Percentiles rank a stretch among this genome's conserved stretches.
These are phyloP conservation scores for Toxotes lorentzi DNA, from an alignment of 2,797 vertebrate species.

Conservation along the genomic window DNA sequence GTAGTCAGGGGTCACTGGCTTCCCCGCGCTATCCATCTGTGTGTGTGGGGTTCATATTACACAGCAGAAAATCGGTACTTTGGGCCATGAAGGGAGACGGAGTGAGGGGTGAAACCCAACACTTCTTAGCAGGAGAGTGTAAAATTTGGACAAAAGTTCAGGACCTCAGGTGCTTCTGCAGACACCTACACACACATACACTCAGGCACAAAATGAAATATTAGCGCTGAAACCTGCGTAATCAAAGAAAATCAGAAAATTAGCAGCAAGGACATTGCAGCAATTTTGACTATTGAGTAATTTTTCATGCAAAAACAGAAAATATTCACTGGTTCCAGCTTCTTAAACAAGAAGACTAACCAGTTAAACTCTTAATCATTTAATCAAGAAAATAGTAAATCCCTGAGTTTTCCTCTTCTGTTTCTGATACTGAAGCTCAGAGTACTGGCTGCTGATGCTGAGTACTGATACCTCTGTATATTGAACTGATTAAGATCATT, in stretches of 20 bases:
- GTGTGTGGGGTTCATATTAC: conserved; percentile 67
- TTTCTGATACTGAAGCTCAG: neutral
- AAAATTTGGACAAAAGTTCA: conserved; percentile 32
- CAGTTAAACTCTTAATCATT: neutral
- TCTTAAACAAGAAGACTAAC: neutral
- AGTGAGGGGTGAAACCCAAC: conserved; percentile 61
- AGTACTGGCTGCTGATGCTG: neutral
- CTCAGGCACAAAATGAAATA: neutral
- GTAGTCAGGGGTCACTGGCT: conserved; percentile 63
- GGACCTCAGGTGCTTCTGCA: neutral
- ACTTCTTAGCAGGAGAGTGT: conserved; percentile 40
- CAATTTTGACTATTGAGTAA: too few species aligned
- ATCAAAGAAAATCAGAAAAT: neutral
- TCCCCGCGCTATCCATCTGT: conserved; percentile 37
- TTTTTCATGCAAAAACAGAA: neutral
- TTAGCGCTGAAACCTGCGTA: neutral
- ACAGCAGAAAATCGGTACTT: conserved; percentile 62
- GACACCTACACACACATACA: neutral
- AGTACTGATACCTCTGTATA: neutral
- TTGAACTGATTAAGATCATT: neutral
- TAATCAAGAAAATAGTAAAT: neutral
- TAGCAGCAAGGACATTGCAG: too few species aligned
- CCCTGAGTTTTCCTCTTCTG: neutral
- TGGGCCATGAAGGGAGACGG: conserved; percentile 47
- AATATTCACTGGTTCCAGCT: neutral